Evolutionary conservation across 2,888 invertebrate species (phyloP).

Genomic region (Drosophila yooni): DNA sequence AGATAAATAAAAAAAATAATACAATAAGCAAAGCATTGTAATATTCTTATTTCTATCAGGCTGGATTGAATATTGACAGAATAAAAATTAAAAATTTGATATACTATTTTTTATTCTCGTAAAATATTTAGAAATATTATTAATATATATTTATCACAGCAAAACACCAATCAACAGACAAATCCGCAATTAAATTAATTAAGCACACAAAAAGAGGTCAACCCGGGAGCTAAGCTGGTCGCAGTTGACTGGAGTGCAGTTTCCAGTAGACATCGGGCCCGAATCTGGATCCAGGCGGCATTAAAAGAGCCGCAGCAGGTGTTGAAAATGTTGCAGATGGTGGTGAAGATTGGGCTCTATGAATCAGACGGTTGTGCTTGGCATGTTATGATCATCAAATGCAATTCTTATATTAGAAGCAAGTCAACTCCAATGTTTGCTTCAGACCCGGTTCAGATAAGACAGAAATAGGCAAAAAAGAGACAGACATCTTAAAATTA

Average conservation of each 20-base stretch:
- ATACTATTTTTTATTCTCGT: neutral
- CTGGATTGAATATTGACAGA: neutral
- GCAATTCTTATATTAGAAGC: neutral
- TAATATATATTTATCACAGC: neutral
- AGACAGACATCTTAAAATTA: neutral
- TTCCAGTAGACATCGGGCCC: too few relatives aligned
- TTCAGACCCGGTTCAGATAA: neutral
- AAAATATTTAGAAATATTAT: neutral
- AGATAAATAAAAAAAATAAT: neutral
- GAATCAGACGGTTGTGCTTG: too few relatives aligned
- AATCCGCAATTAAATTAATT: neutral
- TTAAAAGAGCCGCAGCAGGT: too few relatives aligned
- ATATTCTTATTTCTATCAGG: neutral
- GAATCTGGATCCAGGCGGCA: too few relatives aligned
- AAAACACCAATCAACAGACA: neutral
- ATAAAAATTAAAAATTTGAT: neutral
- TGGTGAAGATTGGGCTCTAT: too few relatives aligned
- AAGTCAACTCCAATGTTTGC: neutral
- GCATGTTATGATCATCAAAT: neutral
- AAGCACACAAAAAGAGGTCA: too few relatives aligned
- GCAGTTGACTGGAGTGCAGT: too few relatives aligned
- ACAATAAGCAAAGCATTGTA: neutral
- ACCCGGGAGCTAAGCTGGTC: too few relatives aligned
- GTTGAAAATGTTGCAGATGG: too few relatives aligned
- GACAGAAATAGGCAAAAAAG: neutral